These are phyloP conservation scores for Rhipidura dahli DNA, from an alignment of 2,113 vertebrate genomes.

Conservation along the genomic window DNA sequence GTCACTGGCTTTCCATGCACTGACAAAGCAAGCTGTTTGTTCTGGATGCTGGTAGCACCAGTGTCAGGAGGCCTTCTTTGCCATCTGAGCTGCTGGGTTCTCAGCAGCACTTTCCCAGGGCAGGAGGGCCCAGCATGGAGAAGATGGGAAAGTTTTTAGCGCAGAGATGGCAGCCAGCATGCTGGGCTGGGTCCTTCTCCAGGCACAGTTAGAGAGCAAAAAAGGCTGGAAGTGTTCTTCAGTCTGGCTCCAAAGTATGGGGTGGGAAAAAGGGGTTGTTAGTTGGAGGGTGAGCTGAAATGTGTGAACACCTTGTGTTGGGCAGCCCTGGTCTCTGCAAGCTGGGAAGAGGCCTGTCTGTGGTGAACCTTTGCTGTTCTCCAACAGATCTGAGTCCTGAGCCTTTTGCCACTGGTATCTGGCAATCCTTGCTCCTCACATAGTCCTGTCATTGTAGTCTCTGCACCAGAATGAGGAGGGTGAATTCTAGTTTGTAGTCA, in stretches of 20 bases:
- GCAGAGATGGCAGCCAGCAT: neutral
- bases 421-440: neutral
- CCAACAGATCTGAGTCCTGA: neutral
- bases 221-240: neutral
- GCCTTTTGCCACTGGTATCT: neutral
- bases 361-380: neutral
- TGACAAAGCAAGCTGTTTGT: neutral
- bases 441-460: neutral
- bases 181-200: neutral
- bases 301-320: neutral
- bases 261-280: neutral
- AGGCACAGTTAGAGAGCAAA: neutral
- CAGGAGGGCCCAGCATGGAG: neutral
- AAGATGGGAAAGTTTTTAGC: neutral
- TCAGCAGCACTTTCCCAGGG: neutral
- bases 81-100: neutral
- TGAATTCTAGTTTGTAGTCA: neutral
- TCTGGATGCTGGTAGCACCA: neutral
- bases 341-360: neutral
- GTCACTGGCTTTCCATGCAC: neutral
- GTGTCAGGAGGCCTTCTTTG: neutral
- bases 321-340: neutral
- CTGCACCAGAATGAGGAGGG: neutral
- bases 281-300: neutral
- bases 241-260: rapidly evolving